Conservation (phyloP, 1,140 invertebrate species). For the Drosophila parvula region DNA sequence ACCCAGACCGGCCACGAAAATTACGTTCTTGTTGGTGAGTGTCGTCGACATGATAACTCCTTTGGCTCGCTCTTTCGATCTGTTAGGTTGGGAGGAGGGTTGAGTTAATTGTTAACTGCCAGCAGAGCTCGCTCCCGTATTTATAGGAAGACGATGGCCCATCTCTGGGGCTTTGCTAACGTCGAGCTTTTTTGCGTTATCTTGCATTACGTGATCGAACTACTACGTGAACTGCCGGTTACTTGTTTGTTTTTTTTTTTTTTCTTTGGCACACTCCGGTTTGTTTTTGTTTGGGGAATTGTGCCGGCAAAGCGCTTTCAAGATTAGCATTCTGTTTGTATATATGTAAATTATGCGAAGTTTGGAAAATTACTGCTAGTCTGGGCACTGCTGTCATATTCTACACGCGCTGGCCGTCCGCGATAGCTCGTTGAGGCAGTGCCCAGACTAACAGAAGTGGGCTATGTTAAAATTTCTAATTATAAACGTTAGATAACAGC, state of each 20-base stretch:
- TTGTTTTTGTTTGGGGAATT: constrained; percentile 42
- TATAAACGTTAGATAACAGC: constrained; percentile 27
- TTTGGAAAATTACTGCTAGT: constrained; percentile 53
- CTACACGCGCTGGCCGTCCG: constrained; percentile 16
- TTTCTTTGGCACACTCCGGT: constrained; percentile 19
- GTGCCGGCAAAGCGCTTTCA: constrained; percentile 17
- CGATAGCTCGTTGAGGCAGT: constrained; percentile 15
- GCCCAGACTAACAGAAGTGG: constrained; percentile 16
- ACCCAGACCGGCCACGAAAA: constrained; percentile 77
- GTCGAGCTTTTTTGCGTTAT: constrained; percentile 36
- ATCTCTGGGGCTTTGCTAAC: constrained; percentile 23
- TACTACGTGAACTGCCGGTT: constrained; percentile 1
- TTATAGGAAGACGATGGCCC: constrained; percentile 49
- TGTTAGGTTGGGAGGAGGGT: constrained; percentile 24
- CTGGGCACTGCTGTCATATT: constrained; percentile 4
- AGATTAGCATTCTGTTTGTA: constrained; percentile 27
- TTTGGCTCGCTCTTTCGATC: constrained; percentile 28
- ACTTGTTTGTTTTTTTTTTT: constrained; percentile 19
- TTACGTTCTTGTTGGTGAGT: constrained; percentile 73
- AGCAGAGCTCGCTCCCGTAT: constrained; percentile 35
- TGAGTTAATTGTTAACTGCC: constrained; percentile 27
- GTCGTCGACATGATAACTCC: constrained; percentile 45
- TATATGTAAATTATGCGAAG: constrained; percentile 32
- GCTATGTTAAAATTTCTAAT: constrained; percentile 16
- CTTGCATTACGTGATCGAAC: constrained; percentile 14